These are phyloP conservation scores for Phania funesta DNA, from an alignment of 2,888 invertebrate genomes.

Conservation along the genomic window DNA sequence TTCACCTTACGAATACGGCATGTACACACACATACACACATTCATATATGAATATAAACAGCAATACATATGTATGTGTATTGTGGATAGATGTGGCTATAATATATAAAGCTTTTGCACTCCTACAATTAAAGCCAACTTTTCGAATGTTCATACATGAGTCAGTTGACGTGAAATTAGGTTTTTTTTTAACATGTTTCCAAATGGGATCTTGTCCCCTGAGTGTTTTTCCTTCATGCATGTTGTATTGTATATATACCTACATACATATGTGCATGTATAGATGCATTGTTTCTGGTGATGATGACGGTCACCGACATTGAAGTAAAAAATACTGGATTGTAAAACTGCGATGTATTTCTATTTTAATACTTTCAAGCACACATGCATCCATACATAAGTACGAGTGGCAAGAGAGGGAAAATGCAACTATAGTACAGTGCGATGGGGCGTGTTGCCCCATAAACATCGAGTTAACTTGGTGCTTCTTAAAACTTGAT, in stretches of 20 bases:
- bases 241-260: background rate
- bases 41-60: background rate
- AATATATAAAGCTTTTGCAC: constrained; percentile 9
- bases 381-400: too few relatives aligned
- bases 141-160: constrained; percentile 24
- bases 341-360: too few relatives aligned
- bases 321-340: background rate
- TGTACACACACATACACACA: background rate
- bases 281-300: constrained; percentile 2
- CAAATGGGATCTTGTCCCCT: background rate
- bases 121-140: constrained; percentile 19
- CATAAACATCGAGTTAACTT: too few relatives aligned
- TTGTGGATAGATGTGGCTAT: background rate
- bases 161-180: constrained; percentile 20
- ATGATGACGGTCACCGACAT: constrained; percentile 31
- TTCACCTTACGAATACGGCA: constrained; percentile 23
- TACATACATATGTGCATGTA: background rate
- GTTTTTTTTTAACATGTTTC: constrained; percentile 23
- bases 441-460: too few relatives aligned
- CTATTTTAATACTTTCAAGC: too few relatives aligned
- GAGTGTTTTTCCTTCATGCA: too few relatives aligned
- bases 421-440: too few relatives aligned
- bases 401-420: too few relatives aligned
- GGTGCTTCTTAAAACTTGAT: too few relatives aligned
- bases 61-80: background rate